Percentiles rank a stretch among this genome's conserved stretches.
Conservation (phyloP, 1,140 invertebrate genomes). For the Bicyclus anynana region DNA sequence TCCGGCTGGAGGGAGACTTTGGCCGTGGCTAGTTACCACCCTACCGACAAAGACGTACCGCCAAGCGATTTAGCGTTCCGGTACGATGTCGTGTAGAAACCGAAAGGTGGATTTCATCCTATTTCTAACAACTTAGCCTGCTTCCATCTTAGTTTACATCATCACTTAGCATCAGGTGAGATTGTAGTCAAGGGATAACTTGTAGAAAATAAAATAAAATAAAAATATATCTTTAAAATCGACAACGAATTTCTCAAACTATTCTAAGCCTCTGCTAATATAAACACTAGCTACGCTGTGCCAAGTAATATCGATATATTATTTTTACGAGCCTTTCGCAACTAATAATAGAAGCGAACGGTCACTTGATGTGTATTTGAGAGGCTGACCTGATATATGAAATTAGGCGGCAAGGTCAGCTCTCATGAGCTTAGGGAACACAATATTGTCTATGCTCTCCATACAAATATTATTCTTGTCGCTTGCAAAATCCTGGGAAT, state of each 20-base stretch:
- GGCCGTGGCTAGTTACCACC: too few relatives aligned
- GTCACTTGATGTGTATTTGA: slow-evolving; percentile 13
- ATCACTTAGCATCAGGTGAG: too few relatives aligned
- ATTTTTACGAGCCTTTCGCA: slow-evolving; percentile 11
- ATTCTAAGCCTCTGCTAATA: not conserved
- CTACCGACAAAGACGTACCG: too few relatives aligned
- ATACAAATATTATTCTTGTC: not conserved
- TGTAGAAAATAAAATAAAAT: too few relatives aligned
- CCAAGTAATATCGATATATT: slow-evolving; percentile 22
- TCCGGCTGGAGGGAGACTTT: too few relatives aligned
- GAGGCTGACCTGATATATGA: slow-evolving; percentile 14
- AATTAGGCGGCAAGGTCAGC: not conserved
- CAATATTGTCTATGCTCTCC: not conserved
- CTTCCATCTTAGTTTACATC: too few relatives aligned
- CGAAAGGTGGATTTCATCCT: too few relatives aligned
- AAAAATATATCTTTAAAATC: not conserved
- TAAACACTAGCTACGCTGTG: not conserved
- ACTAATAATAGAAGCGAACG: slow-evolving; percentile 5
- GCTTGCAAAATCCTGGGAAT: too few relatives aligned
- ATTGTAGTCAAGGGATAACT: too few relatives aligned
- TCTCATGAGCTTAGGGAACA: not conserved
- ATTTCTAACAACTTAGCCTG: too few relatives aligned
- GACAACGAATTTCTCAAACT: not conserved
- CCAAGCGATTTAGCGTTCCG: too few relatives aligned
- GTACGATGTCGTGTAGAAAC: too few relatives aligned